phyloP scores from a whole-genome alignment of 2,797 vertebrate species.

The Melanotaenia boesemani region DNA sequence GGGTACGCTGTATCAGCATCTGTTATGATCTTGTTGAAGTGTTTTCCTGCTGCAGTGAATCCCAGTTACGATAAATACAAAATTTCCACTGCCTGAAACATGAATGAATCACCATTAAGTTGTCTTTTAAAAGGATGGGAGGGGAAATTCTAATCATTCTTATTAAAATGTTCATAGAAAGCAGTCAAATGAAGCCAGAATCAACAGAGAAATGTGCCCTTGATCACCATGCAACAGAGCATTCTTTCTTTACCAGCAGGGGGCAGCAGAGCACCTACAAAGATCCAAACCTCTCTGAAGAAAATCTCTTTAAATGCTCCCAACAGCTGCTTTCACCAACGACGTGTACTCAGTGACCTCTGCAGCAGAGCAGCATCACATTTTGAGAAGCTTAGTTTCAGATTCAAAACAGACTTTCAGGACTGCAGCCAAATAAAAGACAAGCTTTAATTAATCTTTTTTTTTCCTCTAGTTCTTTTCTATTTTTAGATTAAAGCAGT shows the following conservation, averaged over 20 bases:
- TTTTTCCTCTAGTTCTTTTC: neutral
- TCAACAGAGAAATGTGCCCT: constrained; percentile 6
- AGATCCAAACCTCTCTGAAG: neutral
- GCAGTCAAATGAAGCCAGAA: neutral
- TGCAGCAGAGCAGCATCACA: constrained; percentile 47
- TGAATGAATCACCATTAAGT: neutral
- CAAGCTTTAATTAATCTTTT: constrained; percentile 26
- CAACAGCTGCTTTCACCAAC: constrained; percentile 55
- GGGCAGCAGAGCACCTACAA: constrained; percentile 65
- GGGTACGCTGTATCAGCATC: constrained; percentile 17
- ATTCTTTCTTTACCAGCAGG: constrained; percentile 52
- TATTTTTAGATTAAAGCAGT: constrained; percentile 39
- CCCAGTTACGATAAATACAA: constrained; percentile 43
- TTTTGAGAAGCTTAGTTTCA: constrained; percentile 54
- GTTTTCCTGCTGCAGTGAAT: constrained; percentile 37
- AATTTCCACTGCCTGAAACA: neutral
- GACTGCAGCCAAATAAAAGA: constrained; percentile 12
- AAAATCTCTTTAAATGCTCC: constrained; percentile 44
- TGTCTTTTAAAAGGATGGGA: neutral
- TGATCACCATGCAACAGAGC: constrained; percentile 1
- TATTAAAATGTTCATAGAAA: neutral
- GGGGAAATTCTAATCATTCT: neutral
- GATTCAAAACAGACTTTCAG: constrained; percentile 33
- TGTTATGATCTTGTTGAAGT: constrained; percentile 32
- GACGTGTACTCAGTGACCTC: constrained; percentile 72